A percentile compares a stretch with the other conserved stretches of the same genome.
These are phyloP conservation scores for Delichon dasypus DNA, from an alignment of 2,797 vertebrate species.

Conservation along the genomic window DNA sequence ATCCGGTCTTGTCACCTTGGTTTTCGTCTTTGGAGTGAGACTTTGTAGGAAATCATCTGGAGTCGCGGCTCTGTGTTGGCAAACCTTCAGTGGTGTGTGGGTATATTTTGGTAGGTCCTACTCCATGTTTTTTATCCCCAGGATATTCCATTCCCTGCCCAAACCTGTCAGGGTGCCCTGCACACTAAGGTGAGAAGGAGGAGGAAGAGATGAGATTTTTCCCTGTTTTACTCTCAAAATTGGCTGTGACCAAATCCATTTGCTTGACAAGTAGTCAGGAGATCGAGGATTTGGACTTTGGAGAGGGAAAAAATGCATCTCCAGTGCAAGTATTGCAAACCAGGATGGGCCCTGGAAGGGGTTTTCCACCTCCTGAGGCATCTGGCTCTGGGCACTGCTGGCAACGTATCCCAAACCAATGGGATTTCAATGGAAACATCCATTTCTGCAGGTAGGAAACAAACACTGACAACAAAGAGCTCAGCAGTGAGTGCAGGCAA, in stretches of 20 bases:
- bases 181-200: background rate
- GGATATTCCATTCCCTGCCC: background rate
- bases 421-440: background rate
- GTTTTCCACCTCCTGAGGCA: background rate
- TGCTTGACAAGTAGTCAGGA: background rate
- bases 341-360: background rate
- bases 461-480: background rate
- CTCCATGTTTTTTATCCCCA: rapidly evolving
- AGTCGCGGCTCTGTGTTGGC: background rate
- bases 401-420: background rate
- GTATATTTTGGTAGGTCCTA: background rate
- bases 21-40: background rate
- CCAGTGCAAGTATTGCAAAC: background rate
- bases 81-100: no score
- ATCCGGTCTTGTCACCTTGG: background rate
- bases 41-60: background rate
- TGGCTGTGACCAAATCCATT: background rate
- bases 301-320: background rate
- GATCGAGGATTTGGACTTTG: background rate
- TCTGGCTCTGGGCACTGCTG: background rate
- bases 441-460: background rate
- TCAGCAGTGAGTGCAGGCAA: background rate
- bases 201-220: background rate
- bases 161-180: background rate
- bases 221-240: background rate